Percentiles rank a stretch among this genome's conserved stretches.
Evolutionary conservation across 2,797 vertebrate species (phyloP).

Genomic region (Ctenochaetus hawaiiensis): DNA sequence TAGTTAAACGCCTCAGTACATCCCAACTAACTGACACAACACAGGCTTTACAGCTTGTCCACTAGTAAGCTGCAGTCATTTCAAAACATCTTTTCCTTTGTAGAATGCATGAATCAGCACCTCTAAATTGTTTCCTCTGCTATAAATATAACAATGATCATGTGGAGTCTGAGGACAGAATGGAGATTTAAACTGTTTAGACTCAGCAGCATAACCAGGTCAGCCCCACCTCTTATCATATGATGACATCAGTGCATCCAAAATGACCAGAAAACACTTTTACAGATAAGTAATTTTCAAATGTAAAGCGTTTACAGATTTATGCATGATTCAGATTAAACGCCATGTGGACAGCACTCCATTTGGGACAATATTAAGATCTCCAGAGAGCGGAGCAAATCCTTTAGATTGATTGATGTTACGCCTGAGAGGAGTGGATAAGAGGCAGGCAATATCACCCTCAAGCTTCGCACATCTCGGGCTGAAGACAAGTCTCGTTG

Average conservation of each 20-base stretch:
- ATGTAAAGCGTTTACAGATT: background rate
- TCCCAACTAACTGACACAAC: background rate
- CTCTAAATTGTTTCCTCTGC: background rate
- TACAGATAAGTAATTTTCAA: background rate
- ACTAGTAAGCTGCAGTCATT: background rate
- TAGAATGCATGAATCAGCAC: background rate
- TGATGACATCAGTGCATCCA: background rate
- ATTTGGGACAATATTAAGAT: conserved; percentile 21
- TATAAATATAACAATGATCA: background rate
- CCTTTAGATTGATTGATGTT: conserved; percentile 47
- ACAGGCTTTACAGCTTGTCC: background rate
- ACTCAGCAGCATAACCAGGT: background rate
- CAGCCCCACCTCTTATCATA: background rate
- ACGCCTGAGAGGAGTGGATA: conserved; percentile 25
- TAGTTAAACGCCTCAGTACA: conserved; percentile 33
- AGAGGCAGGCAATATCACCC: background rate
- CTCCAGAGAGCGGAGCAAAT: conserved; percentile 35
- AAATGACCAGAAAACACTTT: background rate
- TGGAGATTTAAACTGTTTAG: background rate
- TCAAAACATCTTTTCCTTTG: background rate
- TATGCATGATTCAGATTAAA: background rate
- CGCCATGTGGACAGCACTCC: background rate
- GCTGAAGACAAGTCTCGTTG: background rate
- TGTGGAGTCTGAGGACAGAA: background rate
- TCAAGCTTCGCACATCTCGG: background rate